Evolutionary conservation across 92 coral and sea anemone genomes (phyloP), one percentile per base, ranked within the genome.

Genomic region (Phenganax subtilis): DNA sequence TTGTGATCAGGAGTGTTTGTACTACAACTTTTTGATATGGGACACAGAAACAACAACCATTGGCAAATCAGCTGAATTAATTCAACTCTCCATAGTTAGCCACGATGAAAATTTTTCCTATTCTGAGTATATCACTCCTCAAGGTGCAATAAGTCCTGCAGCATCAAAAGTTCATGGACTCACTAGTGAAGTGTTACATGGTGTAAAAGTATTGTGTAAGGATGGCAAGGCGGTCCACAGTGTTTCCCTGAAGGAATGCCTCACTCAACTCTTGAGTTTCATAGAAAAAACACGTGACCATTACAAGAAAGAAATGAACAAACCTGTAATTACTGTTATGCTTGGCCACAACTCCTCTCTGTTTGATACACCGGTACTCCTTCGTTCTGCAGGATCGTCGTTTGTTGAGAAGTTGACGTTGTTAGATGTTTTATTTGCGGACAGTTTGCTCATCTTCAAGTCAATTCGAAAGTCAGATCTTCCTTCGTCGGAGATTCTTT

Each of bases 301-400:
- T 12, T 55, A 72, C 16, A 78, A 28, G 57, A 6, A n/a, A 10
- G 3, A 55, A 7, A 78, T 57, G 2, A 78, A 78, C 72, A 57
- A 77, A 57, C 28, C 28, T 29, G 54, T 70, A 25, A 8, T 29
- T 8, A 81, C 88, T 0, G 86, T 88, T 75, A 25, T 85, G 55
- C 72, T 80, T 81, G 91, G 91, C 0, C 88, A 85, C 74, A 85
- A 85, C 37, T 65, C 82, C 6, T 54, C 85, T 25, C 63, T 82
- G 16, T 89, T 88, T 28, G 86, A 85, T 59, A 58, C 80, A 54
- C 84, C 84, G 9, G 82, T 86, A 25, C 86, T 85, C 56, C 85
- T 86, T n/a, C 82, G 89, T 8, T 77, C 79, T 57, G 87, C 87
- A 73, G 85, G 81, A 68, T 10, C 56, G 16, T 69, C 31, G 25